Evolutionary conservation across 2,797 vertebrate genomes (phyloP).

Genomic region (Aulostomus chinensis): DNA sequence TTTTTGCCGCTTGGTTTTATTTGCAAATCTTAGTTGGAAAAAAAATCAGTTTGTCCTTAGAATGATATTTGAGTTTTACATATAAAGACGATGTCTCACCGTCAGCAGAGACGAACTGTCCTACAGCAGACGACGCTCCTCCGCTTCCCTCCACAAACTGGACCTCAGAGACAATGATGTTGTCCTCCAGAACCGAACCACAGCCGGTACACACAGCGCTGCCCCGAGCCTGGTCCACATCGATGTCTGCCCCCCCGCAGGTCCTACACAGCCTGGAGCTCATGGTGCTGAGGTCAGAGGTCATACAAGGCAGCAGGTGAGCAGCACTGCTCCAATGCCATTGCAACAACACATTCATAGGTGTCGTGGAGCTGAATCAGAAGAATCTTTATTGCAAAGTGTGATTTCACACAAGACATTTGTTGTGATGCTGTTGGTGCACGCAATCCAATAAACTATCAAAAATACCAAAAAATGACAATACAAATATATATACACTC

Average conservation of each 20-base stretch:
- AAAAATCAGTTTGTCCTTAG: too few species aligned
- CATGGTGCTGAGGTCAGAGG: conserved; percentile 70
- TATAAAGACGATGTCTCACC: conserved; percentile 75
- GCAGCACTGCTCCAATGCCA: not conserved
- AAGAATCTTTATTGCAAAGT: too few species aligned
- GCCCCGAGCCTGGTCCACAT: conserved; percentile 91
- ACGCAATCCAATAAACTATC: too few species aligned
- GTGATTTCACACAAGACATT: too few species aligned
- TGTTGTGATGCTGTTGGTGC: too few species aligned
- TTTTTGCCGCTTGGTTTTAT: too few species aligned
- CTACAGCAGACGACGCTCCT: conserved; percentile 91
- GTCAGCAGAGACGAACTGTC: conserved; percentile 94
- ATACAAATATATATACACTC: too few species aligned
- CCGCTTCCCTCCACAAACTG: conserved; percentile 96
- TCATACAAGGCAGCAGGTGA: not conserved
- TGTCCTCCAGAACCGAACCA: conserved; percentile 95
- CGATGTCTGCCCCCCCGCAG: conserved; percentile 91
- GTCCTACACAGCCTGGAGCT: conserved; percentile 86
- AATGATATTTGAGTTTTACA: too few species aligned
- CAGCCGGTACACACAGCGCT: conserved; percentile 93
- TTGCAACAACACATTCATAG: too few species aligned
- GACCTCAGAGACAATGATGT: conserved; percentile 97
- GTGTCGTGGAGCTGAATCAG: too few species aligned
- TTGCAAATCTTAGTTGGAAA: too few species aligned
- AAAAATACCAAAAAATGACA: too few species aligned